A percentile compares a stretch with the other conserved stretches of the same genome.
Conservation (phyloP, 2,888 invertebrate species). For the Blomia tropicalis region DNA sequence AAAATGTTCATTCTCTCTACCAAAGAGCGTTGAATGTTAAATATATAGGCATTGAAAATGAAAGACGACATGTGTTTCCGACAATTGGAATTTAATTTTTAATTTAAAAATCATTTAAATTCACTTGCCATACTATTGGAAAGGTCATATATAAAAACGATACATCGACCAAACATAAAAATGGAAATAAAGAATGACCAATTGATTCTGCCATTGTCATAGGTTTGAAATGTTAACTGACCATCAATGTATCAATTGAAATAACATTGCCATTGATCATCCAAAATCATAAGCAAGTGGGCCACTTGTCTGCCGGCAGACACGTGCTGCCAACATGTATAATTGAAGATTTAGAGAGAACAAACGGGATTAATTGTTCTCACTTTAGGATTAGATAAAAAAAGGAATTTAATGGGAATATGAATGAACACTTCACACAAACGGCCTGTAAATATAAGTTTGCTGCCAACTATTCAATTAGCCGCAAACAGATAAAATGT, state of each 20-base stretch:
- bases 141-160: neutral
- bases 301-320: too few species aligned
- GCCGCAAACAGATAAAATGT: neutral
- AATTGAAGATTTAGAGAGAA: too few species aligned
- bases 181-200: neutral
- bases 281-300: too few species aligned
- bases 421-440: neutral
- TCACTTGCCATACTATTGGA: neutral
- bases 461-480: neutral
- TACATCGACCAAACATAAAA: neutral
- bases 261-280: neutral
- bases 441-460: neutral
- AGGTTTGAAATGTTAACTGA: neutral
- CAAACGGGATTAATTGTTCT: too few species aligned
- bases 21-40: too few species aligned
- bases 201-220: neutral
- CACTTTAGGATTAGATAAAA: too few species aligned
- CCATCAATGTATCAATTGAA: neutral
- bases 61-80: conserved; percentile 7
- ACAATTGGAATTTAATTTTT: conserved; percentile 11
- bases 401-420: too few species aligned
- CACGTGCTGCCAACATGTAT: too few species aligned
- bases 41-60: too few species aligned
- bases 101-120: conserved; percentile 14
- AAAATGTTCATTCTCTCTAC: neutral